Percentiles rank a stretch among this genome's conserved stretches.
These are phyloP conservation scores for Galleria mellonella DNA, from an alignment of 1,140 invertebrate genomes.

Conservation along the genomic window DNA sequence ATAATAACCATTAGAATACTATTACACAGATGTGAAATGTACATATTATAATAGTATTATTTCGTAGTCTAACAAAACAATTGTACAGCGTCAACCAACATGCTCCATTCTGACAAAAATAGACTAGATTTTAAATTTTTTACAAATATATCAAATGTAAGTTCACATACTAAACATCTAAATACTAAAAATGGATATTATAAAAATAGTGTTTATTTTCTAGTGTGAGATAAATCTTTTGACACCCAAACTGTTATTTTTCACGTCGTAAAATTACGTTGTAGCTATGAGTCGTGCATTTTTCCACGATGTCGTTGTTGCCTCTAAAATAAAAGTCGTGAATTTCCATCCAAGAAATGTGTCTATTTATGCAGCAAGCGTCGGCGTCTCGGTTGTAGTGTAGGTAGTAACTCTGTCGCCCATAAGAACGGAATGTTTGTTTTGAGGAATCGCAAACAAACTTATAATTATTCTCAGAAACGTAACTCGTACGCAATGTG, in stretches of 20 bases:
- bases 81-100: no score
- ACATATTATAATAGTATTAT: no score
- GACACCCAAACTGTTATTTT: neutral
- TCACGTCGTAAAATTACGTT: conserved; percentile 4
- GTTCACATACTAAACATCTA: no score
- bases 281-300: conserved; percentile 1
- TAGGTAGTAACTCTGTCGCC: conserved; percentile 48
- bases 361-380: conserved; percentile 58
- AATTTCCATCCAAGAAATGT: conserved; percentile 63
- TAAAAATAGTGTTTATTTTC: no score
- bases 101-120: no score
- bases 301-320: conserved; percentile 1
- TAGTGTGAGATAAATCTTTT: no score
- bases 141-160: no score
- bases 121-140: no score
- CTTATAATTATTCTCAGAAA: conserved; percentile 56
- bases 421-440: conserved; percentile 63
- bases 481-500: conserved; percentile 36
- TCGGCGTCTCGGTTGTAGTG: conserved; percentile 51
- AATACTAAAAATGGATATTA: no score
- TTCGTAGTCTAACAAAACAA: no score
- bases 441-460: conserved; percentile 62
- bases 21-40: no score
- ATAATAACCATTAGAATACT: no score
- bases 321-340: conserved; percentile 41